These are phyloP conservation scores for Agapornis roseicollis DNA, from an alignment of 2,113 vertebrate species.

Conservation along the genomic window DNA sequence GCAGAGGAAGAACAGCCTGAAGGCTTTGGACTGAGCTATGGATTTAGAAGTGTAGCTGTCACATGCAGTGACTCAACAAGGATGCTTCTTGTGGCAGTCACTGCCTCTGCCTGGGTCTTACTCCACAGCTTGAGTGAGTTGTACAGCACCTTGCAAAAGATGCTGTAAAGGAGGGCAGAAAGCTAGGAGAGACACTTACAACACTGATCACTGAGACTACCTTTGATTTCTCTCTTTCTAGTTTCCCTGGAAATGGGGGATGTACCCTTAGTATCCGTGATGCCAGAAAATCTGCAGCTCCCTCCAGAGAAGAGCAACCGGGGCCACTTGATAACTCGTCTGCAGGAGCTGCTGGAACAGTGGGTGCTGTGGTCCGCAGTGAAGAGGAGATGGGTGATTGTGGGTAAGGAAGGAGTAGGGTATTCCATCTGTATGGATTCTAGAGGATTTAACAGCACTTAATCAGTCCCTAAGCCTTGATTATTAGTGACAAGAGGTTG, in stretches of 20 bases:
- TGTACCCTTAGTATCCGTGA: conserved; percentile 84
- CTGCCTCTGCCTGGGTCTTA: background rate
- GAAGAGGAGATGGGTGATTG: conserved; percentile 83
- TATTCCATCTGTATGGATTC: background rate
- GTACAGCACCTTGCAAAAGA: background rate
- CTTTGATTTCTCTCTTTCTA: conserved; percentile 36
- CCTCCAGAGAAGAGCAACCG: conserved; percentile 56
- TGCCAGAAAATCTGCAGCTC: conserved; percentile 72
- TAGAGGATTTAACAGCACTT: background rate
- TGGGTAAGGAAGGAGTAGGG: conserved; percentile 77
- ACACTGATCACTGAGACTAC: background rate
- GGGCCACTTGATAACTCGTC: conserved; percentile 84
- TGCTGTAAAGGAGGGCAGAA: background rate
- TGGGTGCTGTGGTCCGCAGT: conserved; percentile 87
- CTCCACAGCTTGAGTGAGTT: background rate
- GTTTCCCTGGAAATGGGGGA: conserved; percentile 78
- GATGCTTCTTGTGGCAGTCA: background rate
- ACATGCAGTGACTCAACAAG: background rate
- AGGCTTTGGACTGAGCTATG: background rate
- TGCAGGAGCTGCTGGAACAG: conserved; percentile 85
- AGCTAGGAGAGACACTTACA: background rate
- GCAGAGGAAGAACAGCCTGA: background rate
- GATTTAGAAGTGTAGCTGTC: background rate
- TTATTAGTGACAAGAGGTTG: background rate
- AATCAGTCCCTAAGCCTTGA: background rate